A percentile compares a stretch with the other conserved stretches of the same genome.
phyloP scores from a whole-genome alignment of 2,113 vertebrate genomes.

The Jaculus jaculus region DNA sequence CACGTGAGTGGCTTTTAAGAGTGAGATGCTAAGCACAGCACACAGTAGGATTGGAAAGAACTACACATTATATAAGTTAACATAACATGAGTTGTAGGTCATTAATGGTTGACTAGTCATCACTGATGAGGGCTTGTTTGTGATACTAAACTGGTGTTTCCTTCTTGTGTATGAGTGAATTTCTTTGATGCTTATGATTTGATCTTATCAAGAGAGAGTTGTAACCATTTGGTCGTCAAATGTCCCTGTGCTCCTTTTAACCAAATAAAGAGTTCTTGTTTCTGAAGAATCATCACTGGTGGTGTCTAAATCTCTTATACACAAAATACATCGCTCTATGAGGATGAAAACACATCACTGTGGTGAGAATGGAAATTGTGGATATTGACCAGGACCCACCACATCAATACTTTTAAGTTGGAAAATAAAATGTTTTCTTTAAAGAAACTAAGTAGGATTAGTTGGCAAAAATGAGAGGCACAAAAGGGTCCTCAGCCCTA shows the following conservation, averaged over 20 bases:
- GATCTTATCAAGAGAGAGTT: constrained; percentile 45
- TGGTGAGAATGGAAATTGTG: background rate
- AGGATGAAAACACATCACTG: background rate
- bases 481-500: background rate
- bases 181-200: constrained; percentile 3
- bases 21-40: constrained; percentile 47
- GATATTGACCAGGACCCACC: background rate
- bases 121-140: background rate
- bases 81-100: background rate
- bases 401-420: background rate
- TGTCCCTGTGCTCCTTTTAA: constrained; percentile 64
- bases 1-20: background rate
- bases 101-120: background rate
- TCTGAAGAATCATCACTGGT: constrained; percentile 63
- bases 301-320: constrained; percentile 34
- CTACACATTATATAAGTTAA: background rate
- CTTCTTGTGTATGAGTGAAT: background rate
- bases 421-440: background rate
- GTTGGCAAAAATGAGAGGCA: background rate
- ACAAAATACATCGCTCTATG: background rate
- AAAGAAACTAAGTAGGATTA: background rate
- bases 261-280: constrained; percentile 78
- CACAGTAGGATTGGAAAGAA: background rate
- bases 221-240: constrained; percentile 61
- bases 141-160: background rate